A percentile compares a stretch with the other conserved stretches of the same genome.
Conservation (phyloP, 2,888 invertebrate species). For the Cataglyphis rosenhaueri region DNA sequence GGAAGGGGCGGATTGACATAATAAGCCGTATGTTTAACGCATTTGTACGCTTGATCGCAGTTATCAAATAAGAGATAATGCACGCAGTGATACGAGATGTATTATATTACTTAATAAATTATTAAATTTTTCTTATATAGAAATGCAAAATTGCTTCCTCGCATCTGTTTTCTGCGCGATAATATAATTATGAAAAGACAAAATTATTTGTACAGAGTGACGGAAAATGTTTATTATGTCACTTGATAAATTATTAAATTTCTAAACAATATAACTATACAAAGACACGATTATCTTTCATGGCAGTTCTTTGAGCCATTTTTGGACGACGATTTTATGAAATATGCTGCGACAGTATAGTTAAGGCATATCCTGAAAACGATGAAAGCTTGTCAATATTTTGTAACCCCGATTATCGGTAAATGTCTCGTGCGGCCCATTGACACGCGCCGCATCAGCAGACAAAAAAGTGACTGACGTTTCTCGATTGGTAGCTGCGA, state of each 20-base stretch:
- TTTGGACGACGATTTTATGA: constrained; percentile 41
- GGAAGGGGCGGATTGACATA: constrained; percentile 14
- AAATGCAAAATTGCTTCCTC: not conserved
- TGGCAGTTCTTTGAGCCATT: constrained; percentile 4
- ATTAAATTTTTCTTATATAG: constrained; percentile 25
- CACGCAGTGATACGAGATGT: not conserved
- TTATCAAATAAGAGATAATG: constrained; percentile 21
- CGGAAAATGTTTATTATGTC: constrained; percentile 16
- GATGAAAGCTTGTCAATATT: constrained; percentile 53
- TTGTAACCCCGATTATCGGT: constrained; percentile 56
- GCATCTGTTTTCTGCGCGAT: not conserved
- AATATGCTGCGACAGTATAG: constrained; percentile 31
- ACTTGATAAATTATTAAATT: constrained; percentile 21
- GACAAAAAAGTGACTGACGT: constrained; percentile 58
- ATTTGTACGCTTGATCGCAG: not conserved
- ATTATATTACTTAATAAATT: constrained; percentile 19
- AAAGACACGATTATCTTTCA: not conserved
- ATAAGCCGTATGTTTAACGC: constrained; percentile 31
- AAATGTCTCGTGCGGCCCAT: constrained; percentile 53
- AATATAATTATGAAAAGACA: not conserved
- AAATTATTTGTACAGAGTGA: constrained; percentile 7
- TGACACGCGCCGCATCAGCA: constrained; percentile 50
- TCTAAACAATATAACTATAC: not conserved
- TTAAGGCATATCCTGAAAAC: constrained; percentile 51
- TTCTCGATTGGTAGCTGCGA: constrained; percentile 52